Base-by-base conservation (phyloP, 2,797 vertebrate genomes). In the Diplodus puntazzo region DNA sequence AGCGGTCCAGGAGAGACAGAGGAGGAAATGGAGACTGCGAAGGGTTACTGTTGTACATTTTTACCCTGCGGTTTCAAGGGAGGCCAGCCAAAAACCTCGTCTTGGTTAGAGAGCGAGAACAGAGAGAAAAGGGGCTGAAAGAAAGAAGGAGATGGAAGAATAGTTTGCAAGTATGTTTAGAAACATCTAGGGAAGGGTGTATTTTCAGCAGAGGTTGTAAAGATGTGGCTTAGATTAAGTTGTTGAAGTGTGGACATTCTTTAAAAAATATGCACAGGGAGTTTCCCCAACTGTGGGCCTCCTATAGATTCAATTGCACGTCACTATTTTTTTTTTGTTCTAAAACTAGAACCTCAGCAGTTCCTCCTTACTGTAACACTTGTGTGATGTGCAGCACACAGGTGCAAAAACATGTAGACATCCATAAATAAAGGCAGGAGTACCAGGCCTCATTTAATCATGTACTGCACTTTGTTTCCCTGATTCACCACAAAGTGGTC, bases 11-110 rank as follows among this genome's bases (percentile, higher is more conserved):
- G 34, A 68, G 76, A 83, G 71, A 80, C 60, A 1, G 43, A 57
- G 69, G 73, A 82, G 79, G 91, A 88, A 85, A 61, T 64, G 60
- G 69, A 90, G 81, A 30, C 42, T 46, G 69, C 64, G 77, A 87
- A 73, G 82, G 88, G 85, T 90, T 88, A 83, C 85, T 87, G 79
- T 75, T 87, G 81, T 68, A 77, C 85, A 80, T 83, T 88, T 93
- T 89, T 86, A 85, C 79, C 75, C 86, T 89, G 91, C 11, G 88
- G 90, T 89, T 91, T 81, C 63, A 13, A 69, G 50, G 82, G 82
- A 87, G 53, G 68, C 61, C 39, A 3, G 88, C 79, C 80, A 86
- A 86, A 84, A 83, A 57, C 59, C 78, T 73, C 76, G 3, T 71
- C n/a, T 78, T 30, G 86, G 79, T 77, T 70, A 62, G 59, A 63